Percentiles rank a stretch among this genome's conserved stretches.
Evolutionary conservation across 2,888 invertebrate species (phyloP).

Genomic region (Odontomyia ornata): DNA sequence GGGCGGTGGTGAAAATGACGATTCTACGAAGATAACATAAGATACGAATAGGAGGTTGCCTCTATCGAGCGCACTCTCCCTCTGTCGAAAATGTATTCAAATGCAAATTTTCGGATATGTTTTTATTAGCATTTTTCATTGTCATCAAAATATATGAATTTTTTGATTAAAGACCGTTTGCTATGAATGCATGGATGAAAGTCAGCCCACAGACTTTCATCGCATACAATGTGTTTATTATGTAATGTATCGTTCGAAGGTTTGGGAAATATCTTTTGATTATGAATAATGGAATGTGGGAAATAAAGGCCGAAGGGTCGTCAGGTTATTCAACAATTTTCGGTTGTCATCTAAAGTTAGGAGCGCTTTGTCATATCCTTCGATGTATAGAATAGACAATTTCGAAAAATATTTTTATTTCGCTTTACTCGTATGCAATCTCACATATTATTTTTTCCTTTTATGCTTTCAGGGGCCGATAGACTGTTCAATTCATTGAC

Average conservation of each 20-base stretch:
- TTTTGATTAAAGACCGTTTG: slow-evolving; percentile 32
- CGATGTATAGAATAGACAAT: too few species aligned
- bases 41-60: background rate
- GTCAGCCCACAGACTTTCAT: background rate
- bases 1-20: background rate
- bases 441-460: slow-evolving; percentile 11
- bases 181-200: background rate
- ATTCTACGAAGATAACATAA: background rate
- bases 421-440: background rate
- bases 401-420: too few species aligned
- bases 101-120: slow-evolving; percentile 39
- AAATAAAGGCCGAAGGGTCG: too few species aligned
- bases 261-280: background rate
- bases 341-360: too few species aligned
- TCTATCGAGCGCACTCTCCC: background rate
- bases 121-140: slow-evolving; percentile 42
- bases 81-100: slow-evolving; percentile 29
- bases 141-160: slow-evolving; percentile 41
- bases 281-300: background rate
- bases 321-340: too few species aligned
- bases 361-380: too few species aligned
- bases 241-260: background rate
- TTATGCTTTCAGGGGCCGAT: slow-evolving; percentile 47
- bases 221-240: background rate
- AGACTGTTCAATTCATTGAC: slow-evolving; percentile 42